phyloP scores from a whole-genome alignment of 2,797 vertebrate genomes.

The Schizopygopsis malacanthus region DNA sequence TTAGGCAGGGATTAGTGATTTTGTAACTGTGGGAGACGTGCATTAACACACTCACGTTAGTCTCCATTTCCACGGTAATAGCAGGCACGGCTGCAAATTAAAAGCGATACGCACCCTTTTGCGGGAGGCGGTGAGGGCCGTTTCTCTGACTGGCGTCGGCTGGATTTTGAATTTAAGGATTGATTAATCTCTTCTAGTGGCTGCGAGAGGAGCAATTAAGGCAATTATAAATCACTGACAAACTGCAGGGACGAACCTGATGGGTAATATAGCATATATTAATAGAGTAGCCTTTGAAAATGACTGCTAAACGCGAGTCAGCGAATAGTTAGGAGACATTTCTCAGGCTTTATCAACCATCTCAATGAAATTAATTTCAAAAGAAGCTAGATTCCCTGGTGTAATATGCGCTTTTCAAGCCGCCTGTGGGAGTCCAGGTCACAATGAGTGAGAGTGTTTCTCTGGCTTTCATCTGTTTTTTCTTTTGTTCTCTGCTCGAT shows the following conservation, averaged over 20 bases:
- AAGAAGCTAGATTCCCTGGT: constrained; percentile 4
- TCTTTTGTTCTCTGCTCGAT: constrained; percentile 30
- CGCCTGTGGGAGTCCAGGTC: neutral
- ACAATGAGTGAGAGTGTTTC: constrained; percentile 27
- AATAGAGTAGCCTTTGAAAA: constrained; percentile 55
- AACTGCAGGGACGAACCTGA: constrained; percentile 57
- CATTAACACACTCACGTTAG: constrained; percentile 36
- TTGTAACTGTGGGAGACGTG: constrained; percentile 18
- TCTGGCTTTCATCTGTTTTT: constrained; percentile 32
- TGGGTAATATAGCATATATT: constrained; percentile 58
- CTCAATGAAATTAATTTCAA: constrained; percentile 36
- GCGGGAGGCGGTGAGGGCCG: constrained; percentile 27
- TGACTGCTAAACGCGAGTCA: constrained; percentile 39
- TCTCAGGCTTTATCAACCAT: constrained; percentile 23
- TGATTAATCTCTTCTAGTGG: constrained; percentile 58
- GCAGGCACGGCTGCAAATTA: constrained; percentile 36
- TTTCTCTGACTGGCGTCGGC: constrained; percentile 27
- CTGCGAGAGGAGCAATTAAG: constrained; percentile 50
- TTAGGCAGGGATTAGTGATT: constrained; percentile 26
- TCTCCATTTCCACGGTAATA: constrained; percentile 52
- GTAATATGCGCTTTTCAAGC: constrained; percentile 19
- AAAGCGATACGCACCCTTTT: constrained; percentile 31
- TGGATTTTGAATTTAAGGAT: constrained; percentile 60
- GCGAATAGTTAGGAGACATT: constrained; percentile 21
- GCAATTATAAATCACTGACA: constrained; percentile 55